phyloP scores from a whole-genome alignment of 2,113 vertebrate genomes.

The Semnornis frantzii region DNA sequence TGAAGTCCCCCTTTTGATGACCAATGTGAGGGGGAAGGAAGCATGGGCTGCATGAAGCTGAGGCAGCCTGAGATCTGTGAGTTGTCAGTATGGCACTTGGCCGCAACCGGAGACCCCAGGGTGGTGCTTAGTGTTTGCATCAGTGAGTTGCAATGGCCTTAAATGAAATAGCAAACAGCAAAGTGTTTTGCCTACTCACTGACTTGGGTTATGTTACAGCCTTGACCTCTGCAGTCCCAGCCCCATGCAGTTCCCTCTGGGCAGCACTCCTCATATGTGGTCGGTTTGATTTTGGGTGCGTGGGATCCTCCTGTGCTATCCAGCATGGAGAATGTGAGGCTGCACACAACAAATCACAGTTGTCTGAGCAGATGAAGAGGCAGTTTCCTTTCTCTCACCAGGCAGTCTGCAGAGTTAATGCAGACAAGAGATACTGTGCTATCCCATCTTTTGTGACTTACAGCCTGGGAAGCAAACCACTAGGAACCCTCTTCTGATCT shows the following conservation, averaged over 20 bases:
- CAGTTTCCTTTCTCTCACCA: not conserved
- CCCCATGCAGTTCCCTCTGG: accelerated
- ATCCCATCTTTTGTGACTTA: not conserved
- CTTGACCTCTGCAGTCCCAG: not conserved
- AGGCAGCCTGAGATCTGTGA: not conserved
- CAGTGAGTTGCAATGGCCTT: not conserved
- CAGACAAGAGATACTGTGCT: not conserved
- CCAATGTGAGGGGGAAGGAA: not conserved
- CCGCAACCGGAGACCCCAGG: not conserved
- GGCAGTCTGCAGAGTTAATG: not conserved
- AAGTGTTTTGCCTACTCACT: not conserved
- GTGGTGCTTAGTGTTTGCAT: not conserved
- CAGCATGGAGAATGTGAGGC: not conserved
- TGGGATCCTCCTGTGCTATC: not conserved
- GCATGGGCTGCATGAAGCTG: not conserved
- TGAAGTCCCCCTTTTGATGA: not conserved
- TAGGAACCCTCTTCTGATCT: not conserved
- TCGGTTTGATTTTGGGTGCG: not conserved
- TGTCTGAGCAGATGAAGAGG: not conserved
- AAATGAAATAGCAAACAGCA: not conserved
- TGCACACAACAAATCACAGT: not conserved
- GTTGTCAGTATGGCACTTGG: not conserved
- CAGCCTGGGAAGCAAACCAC: not conserved
- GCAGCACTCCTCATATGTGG: not conserved
- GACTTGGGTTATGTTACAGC: not conserved